Base-by-base conservation (phyloP, 2,113 vertebrate species). In the Nibea albiflora region DNA sequence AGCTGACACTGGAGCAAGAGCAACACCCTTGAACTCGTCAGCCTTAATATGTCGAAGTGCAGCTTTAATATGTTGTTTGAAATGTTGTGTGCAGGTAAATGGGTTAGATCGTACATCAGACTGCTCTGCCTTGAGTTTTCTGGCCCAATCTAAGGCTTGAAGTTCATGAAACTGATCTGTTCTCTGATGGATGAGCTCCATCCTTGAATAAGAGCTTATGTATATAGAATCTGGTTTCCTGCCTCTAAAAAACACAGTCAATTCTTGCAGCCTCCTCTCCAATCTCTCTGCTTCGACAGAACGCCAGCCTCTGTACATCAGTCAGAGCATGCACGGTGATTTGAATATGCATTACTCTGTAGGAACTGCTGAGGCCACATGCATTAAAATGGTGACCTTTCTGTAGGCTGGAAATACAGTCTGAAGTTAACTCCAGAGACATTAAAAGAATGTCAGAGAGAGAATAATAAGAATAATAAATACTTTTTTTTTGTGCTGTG, bases 351-450 rank as follows among this genome's bases (percentile, higher is more conserved):
- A 80, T 85, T 85, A 62, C 49, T 80, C 64, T 74, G 63, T 47
- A 67, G 19, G 73, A 63, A 76, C 61, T 67, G 62, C 57, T 63
- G 14, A 79, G 35, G 31, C 47, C 35, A 39, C 8, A 1, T 20
- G 35, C 39, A 84, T 68, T 57, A 46, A 65, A 69, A 62, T 28
- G 58, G 53, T 74, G 75, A 89, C 84, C 85, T 89, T 73, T 76
- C 53, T 63, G 22, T 58, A 63, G 56, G 52, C 76, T 85, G 65
- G n/a, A 76, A 78, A 84, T 54, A 70, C 68, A 84, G 46, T 63
- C 49, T 58, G 58, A 50, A 46, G 65, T 73, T 65, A 63, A 56
- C 58, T 75, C 50, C 39, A 44, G 57, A 39, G 73, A 76, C 67
- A 67, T 81, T 77, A 75, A 62, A 71, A 65, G 42, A 62, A 85